Base-by-base conservation (phyloP, 92 coral and sea anemone genomes). In the Blastomussa wellsi region DNA sequence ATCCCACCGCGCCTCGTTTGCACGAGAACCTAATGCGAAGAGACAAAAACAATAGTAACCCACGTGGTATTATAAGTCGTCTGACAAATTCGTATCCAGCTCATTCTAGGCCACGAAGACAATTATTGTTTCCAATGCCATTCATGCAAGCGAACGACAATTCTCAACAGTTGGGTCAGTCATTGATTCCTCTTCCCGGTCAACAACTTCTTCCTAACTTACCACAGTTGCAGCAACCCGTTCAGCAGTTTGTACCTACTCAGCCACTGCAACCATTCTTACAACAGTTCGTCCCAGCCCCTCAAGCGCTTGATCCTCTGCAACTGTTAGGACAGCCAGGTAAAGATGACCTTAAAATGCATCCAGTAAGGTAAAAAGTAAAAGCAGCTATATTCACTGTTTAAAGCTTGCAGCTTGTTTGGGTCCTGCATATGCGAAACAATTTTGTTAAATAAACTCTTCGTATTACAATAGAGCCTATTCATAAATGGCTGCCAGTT, bases 201-300 rank as follows among this genome's bases (percentile, higher is more conserved):
- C 87, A 77, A 37, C 37, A 31, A 37, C 39, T 85, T 52, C 52
- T 85, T 33, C 48, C 88, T 26, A 72, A 33, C 32, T 24, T 85
- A 55, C 64, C 68, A 38, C 88, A 85, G 33, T 33, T 77, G 57
- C 88, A 77, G 82, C 87, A 84, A 31, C 53, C 88, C 7, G 69
- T 51, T n/a, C 88, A 66, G 24, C 88, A 66, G 53, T 77, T 65
- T 77, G 20, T 78, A 66, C 78, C 84, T 22, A 85, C 88, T 1
- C 88, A 85, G 76, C 83, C 76, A 11, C 70, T 78, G 6, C 88
- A 66, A 11, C 52, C 52, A 8, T 35, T 68, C 4, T 11, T 77
- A 85, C 83, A 83, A 44, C 88, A 85, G 33, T 51, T 77, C 16
- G 39, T 68, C 16, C 74, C 71, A 6, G 69, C 80, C 20, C 82